Evolutionary conservation across 2,888 invertebrate genomes (phyloP), one percentile per base, ranked within the genome.

Genomic region (Pandemis corylana): DNA sequence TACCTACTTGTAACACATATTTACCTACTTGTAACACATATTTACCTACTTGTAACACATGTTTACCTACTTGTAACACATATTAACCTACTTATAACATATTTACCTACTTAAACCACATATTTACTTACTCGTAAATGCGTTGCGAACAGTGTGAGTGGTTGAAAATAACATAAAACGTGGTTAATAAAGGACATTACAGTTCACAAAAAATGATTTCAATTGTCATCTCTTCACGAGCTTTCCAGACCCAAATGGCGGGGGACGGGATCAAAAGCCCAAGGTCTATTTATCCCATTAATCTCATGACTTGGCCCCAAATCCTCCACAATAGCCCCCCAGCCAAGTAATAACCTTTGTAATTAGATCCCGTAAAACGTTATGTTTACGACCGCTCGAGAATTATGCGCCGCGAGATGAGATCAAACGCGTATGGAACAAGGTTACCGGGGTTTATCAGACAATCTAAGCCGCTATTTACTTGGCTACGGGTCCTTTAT

Each of bases 291-390:
- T 6, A 15, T 7, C 41, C 20, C 53, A 9, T 15, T 9, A 41
- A 59, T 66, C 66, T 67, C 51, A 28, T 61, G 41, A 51, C 67
- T 51, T 62, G 61, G 15, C 78, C 69, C 76, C 65, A 7, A 20
- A 36, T 65, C 59, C 66, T 71, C 15, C 49, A 62, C 46, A 71
- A 69, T 53, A 42, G 68, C 76, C 78, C 69, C 76, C 65, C 69
- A 66, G 80, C 77, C 77, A 76, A 80, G 82, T 81, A 79, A 82
- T 83, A 82, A 81, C 81, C 76, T 73, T 73, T 80, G 81, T 83
- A 84, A 84, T 84, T 84, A 82, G 81, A 82, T 76, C 76, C 78
- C 78, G 80, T 84, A 83, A 83, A 84, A 79, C 71, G 78, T 77
- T 79, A 81, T 78, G 79, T 82, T 84, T 81, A 84, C 79, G 83